phyloP scores from a whole-genome alignment of 2,113 vertebrate species.

The Melospiza georgiana region DNA sequence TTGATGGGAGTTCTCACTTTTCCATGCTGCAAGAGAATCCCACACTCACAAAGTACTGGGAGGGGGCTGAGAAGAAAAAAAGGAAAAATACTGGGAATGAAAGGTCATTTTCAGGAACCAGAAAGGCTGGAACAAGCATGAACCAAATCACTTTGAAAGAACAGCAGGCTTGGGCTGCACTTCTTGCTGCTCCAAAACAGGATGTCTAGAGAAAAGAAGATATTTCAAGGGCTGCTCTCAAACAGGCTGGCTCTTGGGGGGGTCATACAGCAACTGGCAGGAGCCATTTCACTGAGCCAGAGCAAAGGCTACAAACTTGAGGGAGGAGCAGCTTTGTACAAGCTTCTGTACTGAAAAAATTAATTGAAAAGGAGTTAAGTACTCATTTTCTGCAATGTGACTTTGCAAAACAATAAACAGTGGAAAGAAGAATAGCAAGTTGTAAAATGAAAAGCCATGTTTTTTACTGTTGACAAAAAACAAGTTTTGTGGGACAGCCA shows the following conservation, averaged over 20 bases:
- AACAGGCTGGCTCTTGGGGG: neutral
- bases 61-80: neutral
- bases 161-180: neutral
- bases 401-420: neutral
- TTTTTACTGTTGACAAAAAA: neutral
- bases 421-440: neutral
- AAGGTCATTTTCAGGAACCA: neutral
- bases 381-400: neutral
- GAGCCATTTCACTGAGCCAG: too few species aligned
- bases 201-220: neutral
- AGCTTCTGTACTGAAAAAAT: neutral
- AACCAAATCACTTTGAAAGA: neutral
- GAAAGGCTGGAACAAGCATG: neutral
- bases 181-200: neutral
- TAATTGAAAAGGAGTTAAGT: neutral
- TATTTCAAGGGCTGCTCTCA: neutral
- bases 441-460: neutral
- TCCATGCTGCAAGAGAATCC: neutral
- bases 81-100: neutral
- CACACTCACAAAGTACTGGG: rapidly evolving
- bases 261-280: neutral
- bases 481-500: neutral
- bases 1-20: neutral
- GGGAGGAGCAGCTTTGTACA: neutral
- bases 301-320: neutral